Conservation (phyloP, 2,113 vertebrate genomes). For the Benthochromis sp. region DNA sequence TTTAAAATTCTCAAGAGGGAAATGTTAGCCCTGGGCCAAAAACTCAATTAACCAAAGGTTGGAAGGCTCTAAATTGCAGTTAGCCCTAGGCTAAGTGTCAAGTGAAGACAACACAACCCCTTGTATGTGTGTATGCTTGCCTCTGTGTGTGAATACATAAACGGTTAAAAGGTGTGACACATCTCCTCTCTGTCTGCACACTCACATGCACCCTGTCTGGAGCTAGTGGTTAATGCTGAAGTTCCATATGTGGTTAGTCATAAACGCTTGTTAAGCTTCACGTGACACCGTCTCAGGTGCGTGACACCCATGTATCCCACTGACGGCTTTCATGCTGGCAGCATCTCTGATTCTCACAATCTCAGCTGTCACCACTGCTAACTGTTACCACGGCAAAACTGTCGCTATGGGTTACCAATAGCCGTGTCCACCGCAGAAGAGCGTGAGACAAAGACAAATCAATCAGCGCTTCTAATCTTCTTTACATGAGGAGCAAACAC, state of each 20-base stretch:
- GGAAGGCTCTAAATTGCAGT: constrained; percentile 19
- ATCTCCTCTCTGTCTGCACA: neutral
- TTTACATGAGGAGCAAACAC: constrained; percentile 17
- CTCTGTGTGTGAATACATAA: neutral
- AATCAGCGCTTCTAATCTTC: constrained; percentile 52
- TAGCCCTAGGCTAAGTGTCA: neutral
- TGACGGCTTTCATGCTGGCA: neutral
- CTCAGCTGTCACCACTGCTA: constrained; percentile 45
- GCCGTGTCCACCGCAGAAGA: constrained; percentile 18
- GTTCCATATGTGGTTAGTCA: constrained; percentile 25
- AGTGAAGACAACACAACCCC: neutral
- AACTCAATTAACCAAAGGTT: constrained; percentile 42
- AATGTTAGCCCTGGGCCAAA: constrained; percentile 32
- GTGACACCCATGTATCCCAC: constrained; percentile 9
- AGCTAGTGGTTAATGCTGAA: constrained; percentile 8
- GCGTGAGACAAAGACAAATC: constrained; percentile 54
- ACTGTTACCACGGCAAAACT: constrained; percentile 59
- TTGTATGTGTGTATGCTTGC: neutral
- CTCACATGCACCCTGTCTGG: neutral
- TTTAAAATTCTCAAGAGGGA: constrained; percentile 24
- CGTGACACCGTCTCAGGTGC: constrained; percentile 3
- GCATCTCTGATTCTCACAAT: constrained; percentile 41
- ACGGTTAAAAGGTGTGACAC: neutral
- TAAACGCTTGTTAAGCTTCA: neutral
- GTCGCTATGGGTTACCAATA: constrained; percentile 62